Evolutionary conservation across 2,797 vertebrate species (phyloP).

Genomic region (Chelonia mydas): DNA sequence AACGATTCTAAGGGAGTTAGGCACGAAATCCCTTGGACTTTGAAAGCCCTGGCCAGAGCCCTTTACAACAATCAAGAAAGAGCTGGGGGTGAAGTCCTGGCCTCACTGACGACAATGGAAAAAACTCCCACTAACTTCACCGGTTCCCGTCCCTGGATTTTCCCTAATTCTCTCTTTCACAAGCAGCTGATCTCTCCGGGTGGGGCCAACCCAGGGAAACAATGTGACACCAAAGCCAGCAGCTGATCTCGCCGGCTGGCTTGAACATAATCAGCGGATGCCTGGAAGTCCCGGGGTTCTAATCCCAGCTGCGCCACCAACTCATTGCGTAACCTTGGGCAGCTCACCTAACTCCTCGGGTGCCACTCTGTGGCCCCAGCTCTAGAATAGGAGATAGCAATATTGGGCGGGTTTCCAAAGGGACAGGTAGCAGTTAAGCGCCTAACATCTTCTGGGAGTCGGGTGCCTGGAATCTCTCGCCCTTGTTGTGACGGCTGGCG

Average conservation of each 20-base stretch:
- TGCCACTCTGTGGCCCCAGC: not conserved
- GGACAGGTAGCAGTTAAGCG: too few species aligned
- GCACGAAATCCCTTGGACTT: not conserved
- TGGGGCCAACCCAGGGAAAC: too few species aligned
- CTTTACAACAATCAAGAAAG: too few species aligned
- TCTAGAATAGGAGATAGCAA: too few species aligned
- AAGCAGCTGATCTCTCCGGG: not conserved
- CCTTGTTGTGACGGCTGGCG: too few species aligned
- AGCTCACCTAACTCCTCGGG: not conserved
- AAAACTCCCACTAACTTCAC: not conserved
- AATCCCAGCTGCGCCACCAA: not conserved
- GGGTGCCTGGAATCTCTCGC: not conserved
- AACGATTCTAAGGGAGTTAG: not conserved
- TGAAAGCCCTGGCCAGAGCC: not conserved
- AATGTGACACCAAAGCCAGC: not conserved
- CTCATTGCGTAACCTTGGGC: not conserved
- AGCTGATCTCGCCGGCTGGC: not conserved
- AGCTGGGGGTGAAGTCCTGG: not conserved
- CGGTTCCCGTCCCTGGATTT: not conserved
- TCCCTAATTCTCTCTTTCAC: not conserved
- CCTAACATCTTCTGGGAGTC: too few species aligned
- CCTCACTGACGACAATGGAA: not conserved
- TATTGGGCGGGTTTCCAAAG: too few species aligned
- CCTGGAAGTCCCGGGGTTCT: not conserved
- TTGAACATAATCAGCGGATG: not conserved